A percentile compares a stretch with the other conserved stretches of the same genome.
Evolutionary conservation across 1,140 invertebrate genomes (phyloP).

Genomic region (Aphis gossypii): DNA sequence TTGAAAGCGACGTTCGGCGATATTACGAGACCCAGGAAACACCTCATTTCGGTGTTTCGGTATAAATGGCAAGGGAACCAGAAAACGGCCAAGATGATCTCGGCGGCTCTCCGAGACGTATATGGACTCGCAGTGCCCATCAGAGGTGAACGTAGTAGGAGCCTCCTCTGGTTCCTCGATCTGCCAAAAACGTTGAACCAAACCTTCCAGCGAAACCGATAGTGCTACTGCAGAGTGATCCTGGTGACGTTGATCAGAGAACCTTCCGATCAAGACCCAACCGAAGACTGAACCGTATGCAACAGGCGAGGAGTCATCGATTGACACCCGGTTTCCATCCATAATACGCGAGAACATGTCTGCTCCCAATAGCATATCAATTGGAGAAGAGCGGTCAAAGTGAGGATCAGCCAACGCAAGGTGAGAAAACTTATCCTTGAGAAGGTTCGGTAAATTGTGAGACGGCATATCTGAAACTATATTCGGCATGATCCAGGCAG

Average conservation of each 20-base stretch:
- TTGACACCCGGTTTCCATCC: neutral
- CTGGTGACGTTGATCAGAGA: neutral
- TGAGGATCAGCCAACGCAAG: constrained; percentile 17
- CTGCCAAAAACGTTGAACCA: neutral
- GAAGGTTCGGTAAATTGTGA: neutral
- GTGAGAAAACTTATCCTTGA: neutral
- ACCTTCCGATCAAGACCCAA: neutral
- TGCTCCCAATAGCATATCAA: constrained; percentile 54
- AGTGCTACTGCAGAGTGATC: neutral
- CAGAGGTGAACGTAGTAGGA: neutral
- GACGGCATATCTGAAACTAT: neutral
- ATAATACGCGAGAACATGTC: constrained; percentile 45
- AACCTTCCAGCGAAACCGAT: neutral
- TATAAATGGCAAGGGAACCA: neutral
- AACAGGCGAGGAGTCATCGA: neutral
- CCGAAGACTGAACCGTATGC: constrained; percentile 27
- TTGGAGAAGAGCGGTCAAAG: neutral
- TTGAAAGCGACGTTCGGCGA: neutral
- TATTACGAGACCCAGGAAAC: neutral
- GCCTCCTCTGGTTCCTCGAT: neutral
- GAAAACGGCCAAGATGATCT: neutral
- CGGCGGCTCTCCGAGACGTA: neutral
- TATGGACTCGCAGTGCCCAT: neutral
- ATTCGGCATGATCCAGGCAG: neutral
- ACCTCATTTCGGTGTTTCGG: neutral